phyloP scores from a whole-genome alignment of 2,797 vertebrate genomes.

The Anguilla anguilla region DNA sequence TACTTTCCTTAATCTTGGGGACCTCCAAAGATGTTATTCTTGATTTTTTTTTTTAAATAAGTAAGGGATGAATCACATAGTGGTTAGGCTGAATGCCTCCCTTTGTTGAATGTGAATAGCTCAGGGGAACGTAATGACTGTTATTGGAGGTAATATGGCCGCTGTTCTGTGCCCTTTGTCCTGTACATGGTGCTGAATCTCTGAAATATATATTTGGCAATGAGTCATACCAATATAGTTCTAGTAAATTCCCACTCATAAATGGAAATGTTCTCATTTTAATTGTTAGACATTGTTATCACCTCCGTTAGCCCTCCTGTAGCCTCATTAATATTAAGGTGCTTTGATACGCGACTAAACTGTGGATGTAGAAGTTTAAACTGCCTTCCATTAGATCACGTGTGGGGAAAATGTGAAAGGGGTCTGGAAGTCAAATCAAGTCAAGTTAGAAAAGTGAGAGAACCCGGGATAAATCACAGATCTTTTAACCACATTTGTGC shows the following conservation, averaged over 20 bases:
- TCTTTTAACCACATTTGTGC: neutral
- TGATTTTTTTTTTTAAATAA: neutral
- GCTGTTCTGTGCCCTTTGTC: neutral
- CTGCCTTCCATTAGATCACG: neutral
- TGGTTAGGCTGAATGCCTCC: neutral
- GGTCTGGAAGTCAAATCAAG: neutral
- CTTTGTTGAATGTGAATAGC: neutral
- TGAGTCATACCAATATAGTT: neutral
- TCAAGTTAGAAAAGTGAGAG: neutral
- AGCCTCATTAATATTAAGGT: neutral
- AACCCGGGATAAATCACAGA: neutral
- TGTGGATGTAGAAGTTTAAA: neutral
- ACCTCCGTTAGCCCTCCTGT: neutral
- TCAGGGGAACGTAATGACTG: neutral
- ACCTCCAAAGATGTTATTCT: neutral
- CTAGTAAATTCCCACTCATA: neutral
- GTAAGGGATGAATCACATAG: neutral
- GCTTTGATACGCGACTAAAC: neutral
- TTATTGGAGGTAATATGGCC: constrained; percentile 1
- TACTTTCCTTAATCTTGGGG: neutral
- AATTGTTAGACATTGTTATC: neutral
- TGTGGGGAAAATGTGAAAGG: neutral
- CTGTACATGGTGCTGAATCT: neutral
- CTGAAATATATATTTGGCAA: neutral
- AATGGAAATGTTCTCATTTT: neutral